A percentile compares a stretch with the other conserved stretches of the same genome.
Evolutionary conservation across 2,797 vertebrate species (phyloP).

Genomic region (Alcedo atthis): DNA sequence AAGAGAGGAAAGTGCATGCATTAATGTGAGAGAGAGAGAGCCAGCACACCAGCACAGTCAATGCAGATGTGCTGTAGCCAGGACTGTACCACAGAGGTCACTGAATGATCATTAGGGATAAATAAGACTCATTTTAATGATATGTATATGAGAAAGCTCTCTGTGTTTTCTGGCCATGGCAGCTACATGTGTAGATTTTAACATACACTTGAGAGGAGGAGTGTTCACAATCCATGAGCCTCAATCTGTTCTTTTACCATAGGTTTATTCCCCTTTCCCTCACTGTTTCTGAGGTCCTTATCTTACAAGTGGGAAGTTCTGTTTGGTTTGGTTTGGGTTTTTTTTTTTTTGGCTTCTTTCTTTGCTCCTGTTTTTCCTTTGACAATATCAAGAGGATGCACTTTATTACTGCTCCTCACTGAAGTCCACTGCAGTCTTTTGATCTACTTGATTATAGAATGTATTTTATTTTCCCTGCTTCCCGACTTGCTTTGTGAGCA

Average conservation of each 20-base stretch:
- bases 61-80: neutral
- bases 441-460: neutral
- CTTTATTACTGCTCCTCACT: neutral
- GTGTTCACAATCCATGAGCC: neutral
- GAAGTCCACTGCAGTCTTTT: neutral
- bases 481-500: neutral
- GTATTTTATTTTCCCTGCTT: neutral
- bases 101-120: neutral
- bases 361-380: neutral
- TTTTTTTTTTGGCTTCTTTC: neutral
- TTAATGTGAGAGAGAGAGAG: neutral
- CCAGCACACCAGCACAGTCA: neutral
- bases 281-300: neutral
- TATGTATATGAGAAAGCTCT: neutral
- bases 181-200: neutral
- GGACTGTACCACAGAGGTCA: neutral
- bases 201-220: neutral
- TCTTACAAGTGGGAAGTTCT: neutral
- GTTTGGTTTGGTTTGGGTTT: neutral
- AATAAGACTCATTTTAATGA: neutral
- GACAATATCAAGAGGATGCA: neutral
- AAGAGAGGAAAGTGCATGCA: neutral
- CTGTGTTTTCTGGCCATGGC: neutral
- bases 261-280: neutral
- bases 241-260: neutral